Evolutionary conservation across 2,113 vertebrate species (phyloP), one percentile per base, ranked within the genome.

Genomic region (Azemiops feae): DNA sequence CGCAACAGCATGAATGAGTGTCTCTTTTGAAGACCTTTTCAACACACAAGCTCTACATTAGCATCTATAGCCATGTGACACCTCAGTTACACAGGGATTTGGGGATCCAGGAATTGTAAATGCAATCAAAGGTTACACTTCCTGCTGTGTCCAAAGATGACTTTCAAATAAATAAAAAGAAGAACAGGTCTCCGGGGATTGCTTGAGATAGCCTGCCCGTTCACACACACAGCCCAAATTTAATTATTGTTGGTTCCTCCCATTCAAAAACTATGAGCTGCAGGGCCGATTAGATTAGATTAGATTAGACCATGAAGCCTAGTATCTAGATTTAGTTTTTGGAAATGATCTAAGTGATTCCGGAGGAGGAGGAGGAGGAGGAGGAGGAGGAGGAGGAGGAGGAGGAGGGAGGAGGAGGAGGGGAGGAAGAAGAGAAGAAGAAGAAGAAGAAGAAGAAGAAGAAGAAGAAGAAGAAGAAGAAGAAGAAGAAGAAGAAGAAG

Each of bases 251-350:
- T 91, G 92, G 90, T 74, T 74, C 96, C 94, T 96, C 93, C 90
- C 2, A 95, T 94, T 95, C 95, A 96, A 96, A 93, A 95, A 94
- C 87, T 69, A 45, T 54, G 92, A 94, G 91, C 87, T 93, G 43
- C 54, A 90, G 94, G 92, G 93, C 69, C 95, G 93, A 53, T 55
- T 94, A 91, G 95, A 95, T 96, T 96, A 96, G 47, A 96, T 96
- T 95, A 95, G 94, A 20, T 34, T 20, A 7, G n/a, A 20, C 93
- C 69, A 94, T 96, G 95, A 96, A 95, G 81, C 92, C 0, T 94
- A 43, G 89, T 94, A 89, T 88, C 92, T 95, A 93, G 90, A 87
- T 69, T 91, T 95, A 95, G 47, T 86, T 52, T 88, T 94, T 91
- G 69, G 64, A 64, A 92, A 92, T 54, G 64, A 94, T 93, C 89